These are phyloP conservation scores for Aviceda subcristata DNA, from an alignment of 2,113 vertebrate genomes.

Conservation along the genomic window DNA sequence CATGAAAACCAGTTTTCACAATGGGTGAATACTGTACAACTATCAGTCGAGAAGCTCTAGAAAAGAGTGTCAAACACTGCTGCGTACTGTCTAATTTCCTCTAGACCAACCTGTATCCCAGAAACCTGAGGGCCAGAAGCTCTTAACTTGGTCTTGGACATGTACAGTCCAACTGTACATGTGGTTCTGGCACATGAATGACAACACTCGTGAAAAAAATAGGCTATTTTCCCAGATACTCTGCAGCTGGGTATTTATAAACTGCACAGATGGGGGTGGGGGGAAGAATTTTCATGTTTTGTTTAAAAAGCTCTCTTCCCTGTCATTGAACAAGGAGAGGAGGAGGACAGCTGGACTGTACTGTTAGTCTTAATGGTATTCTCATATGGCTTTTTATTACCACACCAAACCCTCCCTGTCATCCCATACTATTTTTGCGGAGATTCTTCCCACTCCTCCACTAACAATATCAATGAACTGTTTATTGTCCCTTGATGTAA, in stretches of 20 bases:
- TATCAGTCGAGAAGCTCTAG: not conserved
- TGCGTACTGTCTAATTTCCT: not conserved
- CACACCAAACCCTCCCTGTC: not conserved
- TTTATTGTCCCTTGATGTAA: not conserved
- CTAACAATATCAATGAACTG: not conserved
- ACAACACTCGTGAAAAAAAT: not conserved
- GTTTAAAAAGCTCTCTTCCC: not conserved
- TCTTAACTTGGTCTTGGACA: not conserved
- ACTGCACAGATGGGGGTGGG: not conserved
- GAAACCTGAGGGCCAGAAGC: not conserved
- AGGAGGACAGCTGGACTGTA: not conserved
- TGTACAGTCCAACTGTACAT: not conserved
- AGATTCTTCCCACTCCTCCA: not conserved
- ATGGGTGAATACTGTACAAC: not conserved
- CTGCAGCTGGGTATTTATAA: not conserved
- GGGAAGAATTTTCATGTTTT: not conserved
- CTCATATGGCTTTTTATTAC: not conserved
- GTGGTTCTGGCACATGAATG: not conserved
- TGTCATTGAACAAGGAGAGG: not conserved
- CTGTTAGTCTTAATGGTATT: not conserved
- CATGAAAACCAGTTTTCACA: not conserved
- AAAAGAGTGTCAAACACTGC: not conserved
- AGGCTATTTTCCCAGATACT: not conserved
- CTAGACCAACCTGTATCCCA: not conserved
- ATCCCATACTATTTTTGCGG: not conserved